phyloP scores from a whole-genome alignment of 2,113 vertebrate species.

The Lipophrys pholis region DNA sequence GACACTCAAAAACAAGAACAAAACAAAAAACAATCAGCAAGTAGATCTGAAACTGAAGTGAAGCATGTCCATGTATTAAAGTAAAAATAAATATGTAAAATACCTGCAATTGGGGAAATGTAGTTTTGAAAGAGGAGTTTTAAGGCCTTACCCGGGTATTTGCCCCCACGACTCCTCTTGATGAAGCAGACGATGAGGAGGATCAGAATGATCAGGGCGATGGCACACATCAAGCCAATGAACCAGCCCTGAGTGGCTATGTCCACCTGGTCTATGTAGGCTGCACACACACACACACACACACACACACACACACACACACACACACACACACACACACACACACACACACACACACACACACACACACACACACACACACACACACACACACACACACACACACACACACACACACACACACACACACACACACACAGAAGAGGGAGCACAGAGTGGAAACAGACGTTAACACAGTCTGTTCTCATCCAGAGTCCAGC shows the following conservation, averaged over 20 bases:
- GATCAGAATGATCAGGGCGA: slow-evolving; percentile 96
- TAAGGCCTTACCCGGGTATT: slow-evolving; percentile 91
- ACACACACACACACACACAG: no score
- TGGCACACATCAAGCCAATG: slow-evolving; percentile 98
- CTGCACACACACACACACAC: slow-evolving; percentile 73
- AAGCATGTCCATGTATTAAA: background rate
- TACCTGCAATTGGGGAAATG: background rate
- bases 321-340: no score
- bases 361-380: no score
- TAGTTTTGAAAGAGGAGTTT: background rate
- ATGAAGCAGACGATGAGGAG: slow-evolving; percentile 99
- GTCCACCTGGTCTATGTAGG: slow-evolving; percentile 94
- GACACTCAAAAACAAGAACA: no score
- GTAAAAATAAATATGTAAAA: background rate
- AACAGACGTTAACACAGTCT: background rate
- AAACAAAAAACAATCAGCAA: no score
- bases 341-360: no score
- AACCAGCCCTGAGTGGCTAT: slow-evolving; percentile 99
- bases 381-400: slow-evolving; percentile 16
- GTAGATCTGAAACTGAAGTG: no score
- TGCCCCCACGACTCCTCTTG: slow-evolving; percentile 96
- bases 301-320: no score
- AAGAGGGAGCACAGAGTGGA: background rate
- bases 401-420: no score
- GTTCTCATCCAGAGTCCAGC: no score